Conservation (phyloP, 2,888 invertebrate genomes). For the Norana najaformis region DNA sequence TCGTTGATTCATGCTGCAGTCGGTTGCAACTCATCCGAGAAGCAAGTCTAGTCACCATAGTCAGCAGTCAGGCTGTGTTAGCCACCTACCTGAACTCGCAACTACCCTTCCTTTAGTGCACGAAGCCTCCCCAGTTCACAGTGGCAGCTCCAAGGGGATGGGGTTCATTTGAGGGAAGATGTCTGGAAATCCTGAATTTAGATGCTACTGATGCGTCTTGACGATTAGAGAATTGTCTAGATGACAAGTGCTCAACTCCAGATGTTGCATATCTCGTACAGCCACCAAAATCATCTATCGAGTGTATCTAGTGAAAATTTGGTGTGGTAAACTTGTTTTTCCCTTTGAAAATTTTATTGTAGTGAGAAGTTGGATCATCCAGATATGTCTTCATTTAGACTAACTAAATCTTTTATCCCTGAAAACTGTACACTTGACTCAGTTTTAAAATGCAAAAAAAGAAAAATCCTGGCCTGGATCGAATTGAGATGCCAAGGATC, state of each 20-base stretch:
- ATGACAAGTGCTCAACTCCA: not conserved
- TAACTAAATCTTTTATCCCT: not conserved
- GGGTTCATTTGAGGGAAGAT: not conserved
- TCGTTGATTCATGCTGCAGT: not conserved
- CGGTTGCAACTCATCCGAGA: not conserved
- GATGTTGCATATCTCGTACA: not conserved
- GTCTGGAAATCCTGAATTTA: not conserved
- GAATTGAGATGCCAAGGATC: not conserved
- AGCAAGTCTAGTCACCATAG: not conserved
- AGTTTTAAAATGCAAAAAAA: not conserved
- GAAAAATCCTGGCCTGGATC: not conserved
- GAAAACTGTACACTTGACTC: not conserved
- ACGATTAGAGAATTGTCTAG: not conserved
- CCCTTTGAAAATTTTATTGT: not conserved
- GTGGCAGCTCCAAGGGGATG: not conserved
- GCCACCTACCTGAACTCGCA: not conserved
- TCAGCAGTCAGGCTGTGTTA: conserved; percentile 5
- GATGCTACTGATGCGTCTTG: not conserved
- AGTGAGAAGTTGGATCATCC: not conserved
- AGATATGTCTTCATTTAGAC: not conserved
- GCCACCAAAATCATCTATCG: not conserved
- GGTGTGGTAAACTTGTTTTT: not conserved
- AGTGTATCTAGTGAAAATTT: not conserved
- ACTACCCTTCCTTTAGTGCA: not conserved
- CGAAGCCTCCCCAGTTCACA: conserved; percentile 13